Base-by-base conservation (phyloP, 2,888 invertebrate genomes). In the Caenorhabditis doughertyi region DNA sequence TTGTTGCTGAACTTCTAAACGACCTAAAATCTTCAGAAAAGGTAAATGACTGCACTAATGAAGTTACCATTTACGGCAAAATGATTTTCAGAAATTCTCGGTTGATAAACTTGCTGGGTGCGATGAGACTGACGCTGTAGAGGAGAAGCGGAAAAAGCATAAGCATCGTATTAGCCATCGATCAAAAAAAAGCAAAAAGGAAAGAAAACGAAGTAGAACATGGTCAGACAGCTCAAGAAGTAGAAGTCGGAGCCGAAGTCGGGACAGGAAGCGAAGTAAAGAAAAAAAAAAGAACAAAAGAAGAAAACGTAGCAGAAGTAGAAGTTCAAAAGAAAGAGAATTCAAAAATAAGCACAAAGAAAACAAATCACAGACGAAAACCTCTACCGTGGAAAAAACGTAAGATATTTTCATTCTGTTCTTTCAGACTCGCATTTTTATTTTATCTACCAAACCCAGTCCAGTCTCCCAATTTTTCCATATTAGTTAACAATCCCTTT, bases 1-100 rank as follows among this genome's bases (percentile, higher is more conserved):
- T 83, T 16, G 70, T 83, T 11, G 79, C 73, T 3, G 82, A 83
- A 58, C 70, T 83, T 16, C 42, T 83, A 7, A 83, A 83, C 25
- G 74, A 83, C 35, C 60, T 83, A 8, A 73, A 83, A 68, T 42
- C 64, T 1, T 79, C 74, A 0, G 73, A 73, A 25, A 32, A 79
- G 49, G 82, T 82, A 23, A 32, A 47, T 42, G 11, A 47, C n/a
- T 25, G n/a, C n/a, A n/a, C n/a, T n/a, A n/a, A n/a, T n/a, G n/a
- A n/a, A n/a, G n/a, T n/a, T n/a, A n/a, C n/a, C n/a, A n/a, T n/a
- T n/a, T n/a, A n/a, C n/a, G n/a, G n/a, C n/a, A n/a, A n/a, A n/a
- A n/a, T n/a, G 32, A 4, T 32, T 49, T 65, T 65, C 62, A 82
- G 82, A 56, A 73, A 25, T 74, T 83, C 42, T 64, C 82, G 1